Base-by-base conservation (phyloP, 2,113 vertebrate genomes). In the Perca schrenkii region DNA sequence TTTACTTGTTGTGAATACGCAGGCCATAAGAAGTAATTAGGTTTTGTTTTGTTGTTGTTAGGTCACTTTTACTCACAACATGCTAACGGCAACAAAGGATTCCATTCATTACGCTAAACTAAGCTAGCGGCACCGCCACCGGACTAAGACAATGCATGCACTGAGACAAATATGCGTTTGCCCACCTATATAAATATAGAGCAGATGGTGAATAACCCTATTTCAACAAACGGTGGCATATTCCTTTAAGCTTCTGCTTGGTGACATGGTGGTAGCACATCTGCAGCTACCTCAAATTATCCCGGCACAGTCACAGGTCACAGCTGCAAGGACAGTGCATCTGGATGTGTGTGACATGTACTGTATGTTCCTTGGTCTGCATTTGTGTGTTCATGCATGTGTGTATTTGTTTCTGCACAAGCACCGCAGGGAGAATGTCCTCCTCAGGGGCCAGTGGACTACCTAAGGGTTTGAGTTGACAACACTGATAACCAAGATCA, bases 401-500 rank as follows among this genome's bases (percentile, higher is more conserved):
- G 74, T 81, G 57, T 78, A 21, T 86, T n/a, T 65, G 53, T 86
- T 49, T 79, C 40, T 57, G 70, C 21, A 28, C 25, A 49, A 83
- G 67, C 47, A 54, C 72, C 61, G 40, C 62, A 64, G 77, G 83
- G 68, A 80, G 71, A 79, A 63, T 28, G 21, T 74, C 62, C 61
- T 86, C 86, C 77, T 82, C 49, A 49, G 56, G 84, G 88, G 69
- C 53, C 57, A 70, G 52, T 31, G 13, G 21, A 74, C 12, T 63
- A 50, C 83, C 79, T 5, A 6, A 36, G 82, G 84, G 64, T 66
- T 77, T 2, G 0, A 47, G 71, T 66, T 68, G 79, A 85, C 85
- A 86, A 86, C 85, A 80, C 36, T 67, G 80, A 88, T 86, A 83
- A 87, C 80, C 58, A 85, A 87, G 84, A 93, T 92, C 88, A 91